A percentile compares a stretch with the other conserved stretches of the same genome.
Evolutionary conservation across 2,888 invertebrate genomes (phyloP).

Genomic region (Sepiola atlantica): DNA sequence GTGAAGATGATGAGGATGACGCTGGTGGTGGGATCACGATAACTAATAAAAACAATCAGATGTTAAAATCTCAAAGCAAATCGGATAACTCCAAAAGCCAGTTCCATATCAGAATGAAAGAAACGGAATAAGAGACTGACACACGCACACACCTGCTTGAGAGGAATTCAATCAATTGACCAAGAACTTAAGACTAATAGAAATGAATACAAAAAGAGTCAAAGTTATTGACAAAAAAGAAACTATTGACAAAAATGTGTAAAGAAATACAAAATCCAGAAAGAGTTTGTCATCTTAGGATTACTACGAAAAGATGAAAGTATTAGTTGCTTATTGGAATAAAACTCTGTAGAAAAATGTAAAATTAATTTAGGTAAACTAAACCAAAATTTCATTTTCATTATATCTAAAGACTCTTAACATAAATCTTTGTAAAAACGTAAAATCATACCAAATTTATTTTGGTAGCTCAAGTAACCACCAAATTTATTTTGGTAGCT

Average conservation of each 20-base stretch:
- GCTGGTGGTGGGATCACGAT: constrained; percentile 39
- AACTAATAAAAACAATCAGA: constrained; percentile 46
- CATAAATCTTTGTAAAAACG: no score
- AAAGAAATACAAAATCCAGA: background rate
- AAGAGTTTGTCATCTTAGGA: background rate
- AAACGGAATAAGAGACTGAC: background rate
- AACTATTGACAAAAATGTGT: background rate
- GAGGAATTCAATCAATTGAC: background rate
- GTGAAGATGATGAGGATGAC: constrained; percentile 8
- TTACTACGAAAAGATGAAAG: background rate
- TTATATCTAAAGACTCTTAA: no score
- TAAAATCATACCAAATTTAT: no score
- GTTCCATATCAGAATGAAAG: constrained; percentile 25
- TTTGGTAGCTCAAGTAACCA: no score
- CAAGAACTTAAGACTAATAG: background rate
- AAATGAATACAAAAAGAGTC: background rate
- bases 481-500: no score
- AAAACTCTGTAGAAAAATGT: background rate
- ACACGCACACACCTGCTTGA: background rate
- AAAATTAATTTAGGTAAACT: no score
- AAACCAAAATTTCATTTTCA: no score
- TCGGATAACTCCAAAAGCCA: background rate
- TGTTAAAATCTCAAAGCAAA: constrained; percentile 41
- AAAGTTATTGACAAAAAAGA: background rate
- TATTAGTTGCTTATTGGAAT: background rate